Base-by-base conservation (phyloP, 2,888 invertebrate genomes). In the Drosophila ustulata region DNA sequence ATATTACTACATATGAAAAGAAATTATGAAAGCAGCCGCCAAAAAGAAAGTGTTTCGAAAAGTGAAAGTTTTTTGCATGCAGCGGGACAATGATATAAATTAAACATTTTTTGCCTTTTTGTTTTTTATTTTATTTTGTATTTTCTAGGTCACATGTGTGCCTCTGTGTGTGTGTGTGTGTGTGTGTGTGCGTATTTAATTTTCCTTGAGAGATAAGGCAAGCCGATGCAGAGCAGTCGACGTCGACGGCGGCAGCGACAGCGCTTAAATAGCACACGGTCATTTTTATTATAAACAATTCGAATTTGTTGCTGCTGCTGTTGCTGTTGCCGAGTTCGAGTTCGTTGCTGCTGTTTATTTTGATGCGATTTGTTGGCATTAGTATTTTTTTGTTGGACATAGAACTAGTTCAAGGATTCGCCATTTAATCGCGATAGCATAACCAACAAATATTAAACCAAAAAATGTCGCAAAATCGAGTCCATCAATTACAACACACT, bases 161-260 rank as follows among this genome's bases (percentile, higher is more conserved):
- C 9, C n/a, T 1, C 32, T 32, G 32, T 32, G 11, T 3, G 8
- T 23, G 34, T 43, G 6, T 23, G 34, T 43, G 8, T 50, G 28
- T 45, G 26, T 50, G 52, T 39, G 34, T 76, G 59, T 68, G 74
- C 71, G 74, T 64, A 84, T 75, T 82, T 77, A 76, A 87, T 88
- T 91, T 90, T 91, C 92, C 91, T 91, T 91, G 92, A 91, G 88
- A 91, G 91, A 91, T 91, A 91, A 91, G 85, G 82, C 88, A 66
- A 67, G 71, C 52, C 59, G 53, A 43, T 37, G 61, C 69, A 59
- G 66, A 41, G 46, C 64, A 26, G 57, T 37, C 39, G 23, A 30
- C 66, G 53, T 52, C 37, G 49, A 49, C 76, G 23, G 71, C 72
- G 58, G 55, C 53, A 45, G 32, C 70, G 18, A 49, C 80, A 51